Conservation (phyloP, 2,888 invertebrate genomes). For the Dynastes maya region DNA sequence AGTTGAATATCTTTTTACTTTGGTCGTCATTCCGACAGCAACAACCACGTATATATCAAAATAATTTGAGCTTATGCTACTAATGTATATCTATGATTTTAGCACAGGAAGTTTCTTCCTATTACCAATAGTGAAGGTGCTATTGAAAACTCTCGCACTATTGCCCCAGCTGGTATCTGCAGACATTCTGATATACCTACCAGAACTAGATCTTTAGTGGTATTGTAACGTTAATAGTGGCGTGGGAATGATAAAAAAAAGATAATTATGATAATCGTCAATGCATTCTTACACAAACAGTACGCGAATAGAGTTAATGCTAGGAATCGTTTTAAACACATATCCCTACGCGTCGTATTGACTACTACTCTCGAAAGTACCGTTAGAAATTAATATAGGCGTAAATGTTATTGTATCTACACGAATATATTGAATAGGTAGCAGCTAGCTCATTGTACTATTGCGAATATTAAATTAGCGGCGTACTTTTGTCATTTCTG, state of each 20-base stretch:
- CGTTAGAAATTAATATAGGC: conserved; percentile 19
- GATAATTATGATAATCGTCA: conserved; percentile 30
- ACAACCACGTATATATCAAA: too few relatives aligned
- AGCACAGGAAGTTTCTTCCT: too few relatives aligned
- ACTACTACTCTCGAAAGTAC: conserved; percentile 1
- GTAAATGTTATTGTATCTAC: not conserved
- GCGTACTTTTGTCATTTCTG: not conserved
- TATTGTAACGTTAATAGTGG: conserved; percentile 3
- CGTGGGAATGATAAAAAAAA: conserved; percentile 12
- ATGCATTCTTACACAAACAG: not conserved
- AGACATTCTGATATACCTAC: not conserved
- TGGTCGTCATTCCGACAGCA: too few relatives aligned
- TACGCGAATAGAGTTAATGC: conserved; percentile 3
- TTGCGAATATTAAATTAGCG: not conserved
- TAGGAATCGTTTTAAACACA: conserved; percentile 11
- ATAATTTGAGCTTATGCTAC: too few relatives aligned
- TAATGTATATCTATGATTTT: too few relatives aligned
- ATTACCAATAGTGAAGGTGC: too few relatives aligned
- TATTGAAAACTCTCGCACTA: too few relatives aligned
- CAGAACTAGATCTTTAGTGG: not conserved
- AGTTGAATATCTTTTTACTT: too few relatives aligned
- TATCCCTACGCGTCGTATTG: not conserved
- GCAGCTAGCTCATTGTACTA: conserved; percentile 4
- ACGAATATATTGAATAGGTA: not conserved
- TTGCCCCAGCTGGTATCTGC: too few relatives aligned